These are phyloP conservation scores for Channa maculata DNA, from an alignment of 2,113 vertebrate genomes.

Conservation along the genomic window DNA sequence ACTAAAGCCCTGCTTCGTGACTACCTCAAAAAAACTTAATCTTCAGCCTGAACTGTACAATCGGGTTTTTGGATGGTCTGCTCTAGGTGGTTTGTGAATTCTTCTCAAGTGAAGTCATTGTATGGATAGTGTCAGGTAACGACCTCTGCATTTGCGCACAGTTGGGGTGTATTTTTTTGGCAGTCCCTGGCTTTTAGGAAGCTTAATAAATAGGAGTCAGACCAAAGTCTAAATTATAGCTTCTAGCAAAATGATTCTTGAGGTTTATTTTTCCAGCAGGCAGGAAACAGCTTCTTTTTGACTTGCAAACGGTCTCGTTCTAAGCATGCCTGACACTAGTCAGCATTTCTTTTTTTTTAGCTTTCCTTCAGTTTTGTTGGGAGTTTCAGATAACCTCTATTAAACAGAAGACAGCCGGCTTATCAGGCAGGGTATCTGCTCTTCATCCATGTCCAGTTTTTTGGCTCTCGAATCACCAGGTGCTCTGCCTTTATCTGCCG, in stretches of 20 bases:
- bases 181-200: conserved; percentile 34
- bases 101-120: conserved; percentile 73
- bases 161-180: conserved; percentile 48
- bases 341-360: conserved; percentile 36
- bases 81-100: conserved; percentile 66
- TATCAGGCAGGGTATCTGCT: conserved; percentile 23
- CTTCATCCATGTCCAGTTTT: conserved; percentile 29
- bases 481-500: not conserved
- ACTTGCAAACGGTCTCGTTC: conserved; percentile 18
- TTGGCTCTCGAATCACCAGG: not conserved
- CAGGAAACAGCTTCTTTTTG: conserved; percentile 1
- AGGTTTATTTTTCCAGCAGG: conserved; percentile 61
- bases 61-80: conserved; percentile 45
- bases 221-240: conserved; percentile 68
- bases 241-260: conserved; percentile 60
- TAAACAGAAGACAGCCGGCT: conserved; percentile 36
- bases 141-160: conserved; percentile 49
- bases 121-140: conserved; percentile 76
- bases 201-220: conserved; percentile 60
- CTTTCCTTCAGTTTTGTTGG: conserved; percentile 34
- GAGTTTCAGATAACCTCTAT: conserved; percentile 35
- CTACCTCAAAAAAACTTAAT: conserved; percentile 47
- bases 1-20: conserved; percentile 18
- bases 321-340: conserved; percentile 36
- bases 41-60: conserved; percentile 40